phyloP scores from a whole-genome alignment of 2,797 vertebrate species.

The Tenualosa thibaudeaui region DNA sequence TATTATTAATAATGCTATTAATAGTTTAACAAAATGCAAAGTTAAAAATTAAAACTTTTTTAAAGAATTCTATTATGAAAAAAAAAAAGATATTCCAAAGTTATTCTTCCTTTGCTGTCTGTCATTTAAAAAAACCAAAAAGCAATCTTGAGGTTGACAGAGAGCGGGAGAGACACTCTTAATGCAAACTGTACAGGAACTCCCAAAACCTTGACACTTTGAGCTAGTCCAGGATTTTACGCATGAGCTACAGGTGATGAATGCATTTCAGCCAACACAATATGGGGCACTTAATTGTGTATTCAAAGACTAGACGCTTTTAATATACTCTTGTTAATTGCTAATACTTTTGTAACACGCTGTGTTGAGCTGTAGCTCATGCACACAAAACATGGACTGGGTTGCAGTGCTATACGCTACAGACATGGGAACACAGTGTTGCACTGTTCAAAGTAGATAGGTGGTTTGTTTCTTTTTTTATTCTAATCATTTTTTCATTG shows the following conservation, averaged over 20 bases:
- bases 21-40: constrained; percentile 85
- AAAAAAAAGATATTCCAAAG: constrained; percentile 83
- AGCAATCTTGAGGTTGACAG: constrained; percentile 80
- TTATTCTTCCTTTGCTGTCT: constrained; percentile 79
- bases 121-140: constrained; percentile 81
- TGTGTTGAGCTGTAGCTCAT: constrained; percentile 72
- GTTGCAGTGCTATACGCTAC: constrained; percentile 64
- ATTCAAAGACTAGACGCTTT: constrained; percentile 60
- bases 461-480: constrained; percentile 79
- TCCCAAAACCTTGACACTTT: constrained; percentile 73
- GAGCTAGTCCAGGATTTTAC: constrained; percentile 76
- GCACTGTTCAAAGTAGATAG: constrained; percentile 78
- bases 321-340: constrained; percentile 31
- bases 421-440: constrained; percentile 73
- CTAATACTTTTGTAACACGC: constrained; percentile 45
- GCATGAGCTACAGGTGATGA: constrained; percentile 73
- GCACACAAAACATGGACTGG: constrained; percentile 71
- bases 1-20: constrained; percentile 73
- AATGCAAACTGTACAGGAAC: constrained; percentile 75
- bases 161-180: constrained; percentile 73
- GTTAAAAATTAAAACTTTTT: constrained; percentile 76
- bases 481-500: constrained; percentile 72
- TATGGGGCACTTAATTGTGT: constrained; percentile 61
- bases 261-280: constrained; percentile 63
- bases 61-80: constrained; percentile 79